phyloP scores from a whole-genome alignment of 2,888 invertebrate species.

The Leistus spinibarbis region DNA sequence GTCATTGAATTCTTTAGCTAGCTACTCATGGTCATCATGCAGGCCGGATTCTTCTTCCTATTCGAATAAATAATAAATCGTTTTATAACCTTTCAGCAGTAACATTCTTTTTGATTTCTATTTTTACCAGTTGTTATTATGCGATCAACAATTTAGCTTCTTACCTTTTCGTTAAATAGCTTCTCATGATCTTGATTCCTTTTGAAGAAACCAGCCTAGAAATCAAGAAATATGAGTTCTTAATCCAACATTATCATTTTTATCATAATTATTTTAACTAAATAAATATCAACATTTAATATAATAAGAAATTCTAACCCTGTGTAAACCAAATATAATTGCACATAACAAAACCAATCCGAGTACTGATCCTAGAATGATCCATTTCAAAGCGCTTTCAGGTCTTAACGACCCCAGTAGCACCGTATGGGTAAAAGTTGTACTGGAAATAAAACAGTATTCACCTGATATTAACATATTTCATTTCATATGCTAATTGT shows the following conservation, averaged over 20 bases:
- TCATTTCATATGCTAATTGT: background rate
- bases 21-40: no score
- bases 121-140: no score
- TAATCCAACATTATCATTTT: no score
- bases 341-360: conserved; percentile 53
- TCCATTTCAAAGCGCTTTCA: conserved; percentile 24
- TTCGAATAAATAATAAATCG: no score
- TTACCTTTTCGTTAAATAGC: conserved; percentile 37
- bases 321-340: conserved; percentile 54
- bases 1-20: no score
- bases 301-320: conserved; percentile 49
- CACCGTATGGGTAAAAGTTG: conserved; percentile 25
- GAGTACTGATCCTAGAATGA: conserved; percentile 43
- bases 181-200: conserved; percentile 42
- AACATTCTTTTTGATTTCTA: no score
- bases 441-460: conserved; percentile 18
- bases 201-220: conserved; percentile 45
- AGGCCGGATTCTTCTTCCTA: no score
- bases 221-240: no score
- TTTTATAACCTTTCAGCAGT: no score
- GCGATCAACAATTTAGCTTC: no score
- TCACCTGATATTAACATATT: background rate
- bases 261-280: background rate
- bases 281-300: background rate
- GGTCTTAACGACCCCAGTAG: conserved; percentile 11